Evolutionary conservation across 92 coral and sea anemone species (phyloP).

Genomic region (Epizoanthus stellaris): DNA sequence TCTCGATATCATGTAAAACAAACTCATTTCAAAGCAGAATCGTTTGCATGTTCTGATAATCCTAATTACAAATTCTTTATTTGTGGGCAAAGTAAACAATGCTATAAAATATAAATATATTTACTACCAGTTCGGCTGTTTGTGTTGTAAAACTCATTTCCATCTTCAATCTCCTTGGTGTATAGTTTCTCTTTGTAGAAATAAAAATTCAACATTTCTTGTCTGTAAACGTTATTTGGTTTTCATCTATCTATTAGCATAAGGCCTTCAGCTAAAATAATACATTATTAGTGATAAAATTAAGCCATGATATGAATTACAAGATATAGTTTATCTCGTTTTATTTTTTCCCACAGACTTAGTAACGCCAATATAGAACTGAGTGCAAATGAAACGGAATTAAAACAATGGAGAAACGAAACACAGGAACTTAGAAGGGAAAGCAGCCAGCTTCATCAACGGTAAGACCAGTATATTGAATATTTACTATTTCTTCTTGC

Average conservation of each 20-base stretch:
- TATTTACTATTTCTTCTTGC: not conserved
- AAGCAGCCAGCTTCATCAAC: conserved; percentile 69
- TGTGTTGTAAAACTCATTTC: no score
- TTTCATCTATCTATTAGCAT: no score
- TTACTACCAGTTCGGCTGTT: no score
- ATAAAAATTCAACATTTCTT: no score
- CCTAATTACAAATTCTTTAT: no score
- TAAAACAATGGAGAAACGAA: conserved; percentile 66
- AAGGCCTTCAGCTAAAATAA: no score
- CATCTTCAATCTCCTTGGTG: no score
- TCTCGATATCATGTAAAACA: not conserved
- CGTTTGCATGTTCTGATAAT: not conserved
- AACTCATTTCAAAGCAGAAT: not conserved
- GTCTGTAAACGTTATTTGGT: no score
- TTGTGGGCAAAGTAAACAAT: no score
- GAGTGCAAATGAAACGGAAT: conserved; percentile 70
- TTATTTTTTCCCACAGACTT: conserved; percentile 45
- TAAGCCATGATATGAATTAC: no score
- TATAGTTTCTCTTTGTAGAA: no score
- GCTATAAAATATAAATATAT: no score
- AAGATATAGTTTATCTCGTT: not conserved
- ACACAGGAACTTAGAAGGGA: conserved; percentile 73
- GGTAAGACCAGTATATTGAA: conserved; percentile 52
- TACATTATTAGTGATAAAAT: not conserved
- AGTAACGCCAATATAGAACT: conserved; percentile 65